Conservation (phyloP, 2,797 vertebrate genomes). For the Crocodylus rhombifer region DNA sequence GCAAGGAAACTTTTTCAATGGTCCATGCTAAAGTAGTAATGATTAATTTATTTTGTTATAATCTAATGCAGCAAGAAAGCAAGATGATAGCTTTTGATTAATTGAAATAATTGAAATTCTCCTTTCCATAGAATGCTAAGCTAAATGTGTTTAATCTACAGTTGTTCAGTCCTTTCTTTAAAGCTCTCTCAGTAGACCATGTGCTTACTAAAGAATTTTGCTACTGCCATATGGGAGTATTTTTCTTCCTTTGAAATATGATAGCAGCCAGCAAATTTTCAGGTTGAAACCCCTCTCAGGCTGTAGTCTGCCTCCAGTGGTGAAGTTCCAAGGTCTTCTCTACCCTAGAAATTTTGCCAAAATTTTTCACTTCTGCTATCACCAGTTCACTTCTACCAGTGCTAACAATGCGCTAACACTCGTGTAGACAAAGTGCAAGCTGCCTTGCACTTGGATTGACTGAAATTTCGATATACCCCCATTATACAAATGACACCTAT, state of each 20-base stretch:
- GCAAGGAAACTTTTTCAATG: neutral
- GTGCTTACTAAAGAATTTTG: neutral
- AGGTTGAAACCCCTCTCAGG: accelerated
- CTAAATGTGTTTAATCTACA: neutral
- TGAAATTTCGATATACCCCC: too few relatives aligned
- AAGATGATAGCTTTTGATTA: neutral
- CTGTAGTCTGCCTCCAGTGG: accelerated
- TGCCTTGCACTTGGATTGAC: too few relatives aligned
- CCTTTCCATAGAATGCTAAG: neutral
- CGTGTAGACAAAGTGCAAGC: too few relatives aligned
- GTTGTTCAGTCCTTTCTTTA: neutral
- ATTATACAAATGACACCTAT: too few relatives aligned
- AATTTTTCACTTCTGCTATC: accelerated
- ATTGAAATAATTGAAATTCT: conserved; percentile 19
- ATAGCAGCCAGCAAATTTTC: neutral
- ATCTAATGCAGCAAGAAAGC: neutral
- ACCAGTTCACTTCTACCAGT: neutral
- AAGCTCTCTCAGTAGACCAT: neutral
- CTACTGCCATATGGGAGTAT: neutral
- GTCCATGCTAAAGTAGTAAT: neutral
- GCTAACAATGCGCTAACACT: neutral
- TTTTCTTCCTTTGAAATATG: neutral
- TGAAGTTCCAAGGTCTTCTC: neutral
- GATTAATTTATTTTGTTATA: neutral
- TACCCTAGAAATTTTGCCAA: neutral